A percentile compares a stretch with the other conserved stretches of the same genome.
Conservation (phyloP, 2,888 invertebrate genomes). For the Esperia sulphurella region DNA sequence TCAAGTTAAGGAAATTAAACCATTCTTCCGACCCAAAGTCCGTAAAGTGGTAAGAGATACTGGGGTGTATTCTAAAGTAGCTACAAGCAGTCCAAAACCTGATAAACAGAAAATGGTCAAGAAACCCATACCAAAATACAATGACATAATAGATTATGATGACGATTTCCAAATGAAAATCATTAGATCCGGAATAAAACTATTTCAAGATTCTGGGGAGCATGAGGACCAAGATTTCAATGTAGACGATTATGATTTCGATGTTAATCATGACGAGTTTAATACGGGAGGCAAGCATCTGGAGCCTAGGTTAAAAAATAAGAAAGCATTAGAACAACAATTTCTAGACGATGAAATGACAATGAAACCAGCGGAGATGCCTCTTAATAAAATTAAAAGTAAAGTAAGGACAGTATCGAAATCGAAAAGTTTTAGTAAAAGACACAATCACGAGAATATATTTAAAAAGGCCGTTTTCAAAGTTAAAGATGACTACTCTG, state of each 20-base stretch:
- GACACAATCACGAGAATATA: constrained; percentile 20
- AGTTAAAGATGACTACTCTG: constrained; percentile 40
- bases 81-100: constrained; percentile 13
- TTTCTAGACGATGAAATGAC: constrained; percentile 2
- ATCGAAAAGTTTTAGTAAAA: constrained; percentile 17
- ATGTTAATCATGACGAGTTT: constrained; percentile 62
- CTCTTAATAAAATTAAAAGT: constrained; percentile 23
- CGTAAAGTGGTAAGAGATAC: neutral
- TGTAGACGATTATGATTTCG: constrained; percentile 63
- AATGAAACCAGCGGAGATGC: constrained; percentile 11
- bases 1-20: constrained; percentile 23
- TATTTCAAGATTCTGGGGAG: constrained; percentile 42
- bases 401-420: constrained; percentile 19
- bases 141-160: constrained; percentile 44
- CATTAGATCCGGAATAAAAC: constrained; percentile 25
- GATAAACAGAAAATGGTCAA: constrained; percentile 31
- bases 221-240: constrained; percentile 67
- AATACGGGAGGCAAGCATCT: constrained; percentile 49
- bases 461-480: constrained; percentile 26
- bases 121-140: constrained; percentile 60
- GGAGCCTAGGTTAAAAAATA: constrained; percentile 30
- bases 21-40: constrained; percentile 13
- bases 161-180: constrained; percentile 51
- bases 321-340: constrained; percentile 6
- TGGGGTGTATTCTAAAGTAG: constrained; percentile 1